Percentiles rank a stretch among this genome's conserved stretches.
Evolutionary conservation across 2,113 vertebrate species (phyloP).

Genomic region (Neolamprologus sp.): DNA sequence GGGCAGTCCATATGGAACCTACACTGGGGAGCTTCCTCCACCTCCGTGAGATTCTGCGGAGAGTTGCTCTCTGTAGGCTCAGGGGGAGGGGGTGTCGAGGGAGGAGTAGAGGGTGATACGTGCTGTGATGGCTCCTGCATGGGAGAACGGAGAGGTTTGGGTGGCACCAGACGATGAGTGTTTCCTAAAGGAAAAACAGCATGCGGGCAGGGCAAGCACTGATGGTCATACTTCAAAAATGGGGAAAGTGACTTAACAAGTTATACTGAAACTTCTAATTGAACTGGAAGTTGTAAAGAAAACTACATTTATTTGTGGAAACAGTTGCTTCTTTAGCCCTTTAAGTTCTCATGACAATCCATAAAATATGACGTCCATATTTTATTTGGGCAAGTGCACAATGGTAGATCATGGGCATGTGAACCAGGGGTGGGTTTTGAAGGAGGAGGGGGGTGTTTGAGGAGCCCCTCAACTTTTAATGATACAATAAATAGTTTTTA

Average conservation of each 20-base stretch:
- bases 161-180: conserved; percentile 5
- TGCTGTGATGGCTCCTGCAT: background rate
- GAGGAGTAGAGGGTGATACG: background rate
- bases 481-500: background rate
- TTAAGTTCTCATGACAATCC: background rate
- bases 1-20: conserved; percentile 31
- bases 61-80: conserved; percentile 1
- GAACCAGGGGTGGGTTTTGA: fast-evolving
- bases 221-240: background rate
- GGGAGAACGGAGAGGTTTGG: conserved; percentile 29
- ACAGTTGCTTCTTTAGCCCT: background rate
- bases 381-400: background rate
- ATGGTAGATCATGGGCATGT: background rate
- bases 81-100: background rate
- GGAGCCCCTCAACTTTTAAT: background rate
- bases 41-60: background rate
- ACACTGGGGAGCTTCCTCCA: conserved; percentile 40
- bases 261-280: background rate
- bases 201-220: background rate
- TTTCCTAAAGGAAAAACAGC: conserved; percentile 12
- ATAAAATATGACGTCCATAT: background rate
- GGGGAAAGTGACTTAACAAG: background rate
- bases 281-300: background rate
- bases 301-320: background rate
- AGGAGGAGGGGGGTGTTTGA: background rate